Conservation (phyloP, 2,888 invertebrate genomes). For the Craniophora ligustri region DNA sequence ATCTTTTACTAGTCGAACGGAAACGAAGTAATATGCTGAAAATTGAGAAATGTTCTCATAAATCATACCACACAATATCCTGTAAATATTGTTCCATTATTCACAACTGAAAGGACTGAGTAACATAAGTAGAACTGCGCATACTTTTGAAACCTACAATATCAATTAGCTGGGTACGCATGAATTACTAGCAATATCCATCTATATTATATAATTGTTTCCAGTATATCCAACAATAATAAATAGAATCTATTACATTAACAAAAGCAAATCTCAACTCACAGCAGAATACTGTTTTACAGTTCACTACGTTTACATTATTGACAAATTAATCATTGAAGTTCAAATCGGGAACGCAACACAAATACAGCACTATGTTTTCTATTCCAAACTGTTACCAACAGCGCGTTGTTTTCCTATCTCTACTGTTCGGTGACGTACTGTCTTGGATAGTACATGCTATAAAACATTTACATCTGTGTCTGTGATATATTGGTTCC, state of each 20-base stretch:
- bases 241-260: too few relatives aligned
- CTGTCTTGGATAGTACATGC: background rate
- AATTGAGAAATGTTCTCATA: slow-evolving; percentile 6
- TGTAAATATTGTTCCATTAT: too few relatives aligned
- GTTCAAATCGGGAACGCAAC: slow-evolving; percentile 4
- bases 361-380: slow-evolving; percentile 9
- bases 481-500: background rate
- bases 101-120: too few relatives aligned
- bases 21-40: slow-evolving; percentile 8
- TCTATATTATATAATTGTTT: too few relatives aligned
- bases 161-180: too few relatives aligned
- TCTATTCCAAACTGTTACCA: slow-evolving; percentile 8
- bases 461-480: slow-evolving; percentile 9
- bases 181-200: slow-evolving; percentile 8
- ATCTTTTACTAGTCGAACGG: slow-evolving; percentile 11
- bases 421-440: slow-evolving; percentile 1
- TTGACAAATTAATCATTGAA: slow-evolving; percentile 3
- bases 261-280: too few relatives aligned
- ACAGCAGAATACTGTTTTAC: background rate
- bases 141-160: too few relatives aligned
- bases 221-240: too few relatives aligned
- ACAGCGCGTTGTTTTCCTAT: background rate
- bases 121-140: too few relatives aligned
- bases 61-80: too few relatives aligned
- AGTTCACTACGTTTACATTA: background rate